These are phyloP conservation scores for Microplitis mediator DNA, from an alignment of 1,140 invertebrate species.

Conservation along the genomic window DNA sequence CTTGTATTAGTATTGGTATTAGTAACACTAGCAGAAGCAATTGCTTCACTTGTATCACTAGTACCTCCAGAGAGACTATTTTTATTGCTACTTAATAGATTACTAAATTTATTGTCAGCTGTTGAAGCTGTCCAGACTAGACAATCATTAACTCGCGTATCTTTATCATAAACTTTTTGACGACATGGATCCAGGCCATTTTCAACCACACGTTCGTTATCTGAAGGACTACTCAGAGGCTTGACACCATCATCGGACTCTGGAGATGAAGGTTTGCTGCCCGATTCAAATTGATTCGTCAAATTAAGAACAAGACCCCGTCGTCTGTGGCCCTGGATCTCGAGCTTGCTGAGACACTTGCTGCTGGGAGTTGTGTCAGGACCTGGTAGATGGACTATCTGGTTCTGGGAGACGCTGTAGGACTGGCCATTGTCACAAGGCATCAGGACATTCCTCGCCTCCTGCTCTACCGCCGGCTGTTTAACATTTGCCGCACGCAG, in stretches of 20 bases:
- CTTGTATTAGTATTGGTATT: no score
- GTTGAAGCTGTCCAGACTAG: slow-evolving; percentile 64
- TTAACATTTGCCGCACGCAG: slow-evolving; percentile 46
- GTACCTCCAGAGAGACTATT: slow-evolving; percentile 6
- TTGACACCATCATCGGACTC: slow-evolving; percentile 49
- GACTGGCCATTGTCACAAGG: slow-evolving; percentile 82
- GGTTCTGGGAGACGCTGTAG: slow-evolving; percentile 88
- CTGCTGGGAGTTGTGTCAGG: slow-evolving; percentile 52
- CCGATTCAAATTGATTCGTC: slow-evolving; percentile 66
- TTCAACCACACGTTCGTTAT: slow-evolving; percentile 46
- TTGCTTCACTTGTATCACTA: slow-evolving; percentile 33
- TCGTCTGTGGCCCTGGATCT: slow-evolving; percentile 63
- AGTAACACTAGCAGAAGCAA: slow-evolving; percentile 20
- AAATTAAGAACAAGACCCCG: slow-evolving; percentile 71
- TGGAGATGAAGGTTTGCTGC: slow-evolving; percentile 60
- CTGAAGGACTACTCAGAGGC: slow-evolving; percentile 23
- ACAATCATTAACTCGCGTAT: slow-evolving; percentile 43
- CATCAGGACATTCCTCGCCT: slow-evolving; percentile 77
- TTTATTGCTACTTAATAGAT: slow-evolving; percentile 37
- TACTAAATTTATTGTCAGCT: slow-evolving; percentile 49
- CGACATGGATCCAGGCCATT: slow-evolving; percentile 62
- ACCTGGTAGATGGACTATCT: slow-evolving; percentile 76
- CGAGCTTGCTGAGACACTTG: slow-evolving; percentile 68
- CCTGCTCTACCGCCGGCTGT: slow-evolving; percentile 50
- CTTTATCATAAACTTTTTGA: slow-evolving; percentile 28